Percentiles rank a stretch among this genome's conserved stretches.
phyloP scores from a whole-genome alignment of 2,888 invertebrate species.

The Myathropa florea region DNA sequence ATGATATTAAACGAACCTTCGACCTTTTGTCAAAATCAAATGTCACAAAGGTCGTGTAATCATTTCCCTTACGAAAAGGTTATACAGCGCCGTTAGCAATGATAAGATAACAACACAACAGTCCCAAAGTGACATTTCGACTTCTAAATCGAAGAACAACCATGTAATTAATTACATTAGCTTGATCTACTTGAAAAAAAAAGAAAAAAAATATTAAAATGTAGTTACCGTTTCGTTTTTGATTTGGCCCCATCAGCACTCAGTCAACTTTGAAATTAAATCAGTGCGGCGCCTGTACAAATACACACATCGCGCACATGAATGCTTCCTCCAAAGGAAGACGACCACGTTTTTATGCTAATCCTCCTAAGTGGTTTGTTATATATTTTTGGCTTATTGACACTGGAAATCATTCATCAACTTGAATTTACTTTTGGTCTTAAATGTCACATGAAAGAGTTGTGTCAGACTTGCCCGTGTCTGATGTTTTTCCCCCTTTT shows the following conservation, averaged over 20 bases:
- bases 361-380: slow-evolving; percentile 13
- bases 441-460: slow-evolving; percentile 38
- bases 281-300: not conserved
- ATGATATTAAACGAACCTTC: not conserved
- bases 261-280: not conserved
- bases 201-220: not conserved
- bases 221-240: not conserved
- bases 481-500: not conserved
- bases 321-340: no score
- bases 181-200: not conserved
- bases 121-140: not conserved
- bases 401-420: slow-evolving; percentile 36
- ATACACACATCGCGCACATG: no score
- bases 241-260: not conserved
- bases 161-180: not conserved
- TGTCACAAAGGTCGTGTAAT: not conserved
- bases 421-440: slow-evolving; percentile 15
- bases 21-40: not conserved
- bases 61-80: not conserved
- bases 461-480: not conserved
- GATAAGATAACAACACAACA: not conserved
- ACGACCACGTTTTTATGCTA: not conserved
- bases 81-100: not conserved
- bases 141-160: not conserved
- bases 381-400: not conserved